A percentile compares a stretch with the other conserved stretches of the same genome.
Evolutionary conservation across 2,888 invertebrate genomes (phyloP).

Genomic region (Rhagonycha fulva): DNA sequence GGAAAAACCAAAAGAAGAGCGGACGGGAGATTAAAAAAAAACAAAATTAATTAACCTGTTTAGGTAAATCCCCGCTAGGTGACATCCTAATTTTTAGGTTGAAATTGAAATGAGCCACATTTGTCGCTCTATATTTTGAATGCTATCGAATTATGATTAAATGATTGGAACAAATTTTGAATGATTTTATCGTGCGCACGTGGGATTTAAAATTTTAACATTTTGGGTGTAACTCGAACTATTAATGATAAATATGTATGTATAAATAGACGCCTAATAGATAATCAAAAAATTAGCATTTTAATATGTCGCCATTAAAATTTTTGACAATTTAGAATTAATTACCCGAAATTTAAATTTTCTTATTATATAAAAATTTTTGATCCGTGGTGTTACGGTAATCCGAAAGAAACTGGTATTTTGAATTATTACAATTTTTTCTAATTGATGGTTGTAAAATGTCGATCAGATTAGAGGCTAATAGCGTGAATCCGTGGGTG

Average conservation of each 20-base stretch:
- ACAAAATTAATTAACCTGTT: not conserved
- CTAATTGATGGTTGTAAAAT: not conserved
- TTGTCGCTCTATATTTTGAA: not conserved
- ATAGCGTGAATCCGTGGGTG: constrained; percentile 2
- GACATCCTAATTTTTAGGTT: not conserved
- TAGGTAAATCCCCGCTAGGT: not conserved
- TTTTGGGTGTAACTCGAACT: not conserved
- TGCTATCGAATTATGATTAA: not conserved
- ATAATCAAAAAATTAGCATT: not conserved
- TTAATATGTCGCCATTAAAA: not conserved
- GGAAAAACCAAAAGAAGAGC: not conserved
- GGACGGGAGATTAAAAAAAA: not conserved
- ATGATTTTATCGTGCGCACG: not conserved
- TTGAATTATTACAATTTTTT: not conserved
- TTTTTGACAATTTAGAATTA: not conserved
- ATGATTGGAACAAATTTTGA: not conserved
- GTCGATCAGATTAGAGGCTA: not conserved
- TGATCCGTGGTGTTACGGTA: not conserved
- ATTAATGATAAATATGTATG: not conserved
- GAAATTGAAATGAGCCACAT: not conserved
- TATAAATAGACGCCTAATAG: not conserved
- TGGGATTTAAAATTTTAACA: not conserved
- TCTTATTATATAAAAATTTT: not conserved
- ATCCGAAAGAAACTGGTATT: not conserved
- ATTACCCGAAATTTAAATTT: not conserved